Base-by-base conservation (phyloP, 2,888 invertebrate species). In the Mayetiola destructor region DNA sequence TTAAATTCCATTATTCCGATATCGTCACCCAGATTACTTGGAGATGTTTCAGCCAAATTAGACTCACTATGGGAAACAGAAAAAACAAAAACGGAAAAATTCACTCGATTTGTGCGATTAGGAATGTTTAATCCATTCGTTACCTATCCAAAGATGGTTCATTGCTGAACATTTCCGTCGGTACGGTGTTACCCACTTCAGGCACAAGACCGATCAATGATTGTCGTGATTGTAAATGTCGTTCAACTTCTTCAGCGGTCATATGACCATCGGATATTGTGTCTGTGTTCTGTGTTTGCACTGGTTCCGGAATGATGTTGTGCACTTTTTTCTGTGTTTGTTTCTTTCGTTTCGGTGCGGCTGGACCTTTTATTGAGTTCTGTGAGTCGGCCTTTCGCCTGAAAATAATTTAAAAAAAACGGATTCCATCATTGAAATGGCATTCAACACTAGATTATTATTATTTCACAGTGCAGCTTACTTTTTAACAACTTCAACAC, bases 141-240 rank as follows among this genome's bases (percentile, higher is more conserved):
- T 87, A 85, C 87, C 87, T 87, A 69, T 89, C 89, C 54, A 88
- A 73, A 1, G 91, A 90, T 56, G 89, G 89, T 66, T 93, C 92
- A 72, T 92, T 92, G 72, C 91, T 92, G 67, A 94, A 93, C 85
- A 93, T 90, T 73, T 93, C 92, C 39, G 85, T 88, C 4, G 93
- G 93, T 29, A 93, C 88, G 12, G 90, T 89, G 1, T 89, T 84
- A 0, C 91, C 89, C 30, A 91, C 88, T 69, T 91, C 91, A 2
- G 88, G 86, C 61, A 88, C 77, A 61, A 89, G 74, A 70, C 89
- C 86, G 30, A 67, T 66, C 12, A 86, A 82, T 23, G 83, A 82
- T 64, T 88, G 88, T 16, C 86, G 76, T 14, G 90, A 86, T 69
- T 92, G 91, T 60, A 93, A 74, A 68, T 93, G 92, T 37, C 90